These are phyloP conservation scores for Bothrops jararaca DNA, from an alignment of 2,113 vertebrate genomes.

Conservation along the genomic window DNA sequence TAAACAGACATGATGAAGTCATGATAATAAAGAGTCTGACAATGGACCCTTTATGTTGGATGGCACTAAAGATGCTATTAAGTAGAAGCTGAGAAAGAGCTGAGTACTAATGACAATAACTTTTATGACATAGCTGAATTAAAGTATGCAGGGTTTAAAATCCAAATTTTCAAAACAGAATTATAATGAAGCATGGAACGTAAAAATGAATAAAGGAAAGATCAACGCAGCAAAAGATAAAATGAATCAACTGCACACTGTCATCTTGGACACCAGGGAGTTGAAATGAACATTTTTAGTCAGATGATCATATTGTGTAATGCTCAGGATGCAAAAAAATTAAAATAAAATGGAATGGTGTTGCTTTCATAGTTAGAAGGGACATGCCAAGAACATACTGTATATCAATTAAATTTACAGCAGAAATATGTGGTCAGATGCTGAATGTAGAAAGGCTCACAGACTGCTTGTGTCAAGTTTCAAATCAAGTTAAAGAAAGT, in stretches of 20 bases:
- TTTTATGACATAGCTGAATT: not conserved
- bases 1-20: not conserved
- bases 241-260: not conserved
- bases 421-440: not conserved
- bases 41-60: not conserved
- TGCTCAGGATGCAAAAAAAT: not conserved
- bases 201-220: not conserved
- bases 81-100: not conserved
- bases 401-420: not conserved
- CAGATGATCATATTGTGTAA: not conserved
- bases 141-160: not conserved
- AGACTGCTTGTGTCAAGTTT: not conserved
- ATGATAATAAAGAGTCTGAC: not conserved
- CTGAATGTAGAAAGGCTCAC: not conserved
- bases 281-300: not conserved
- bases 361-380: not conserved
- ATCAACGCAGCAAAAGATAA: not conserved
- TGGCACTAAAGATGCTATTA: not conserved
- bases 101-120: not conserved
- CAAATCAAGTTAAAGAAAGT: not conserved
- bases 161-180: not conserved
- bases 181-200: not conserved
- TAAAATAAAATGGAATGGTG: not conserved
- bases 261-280: not conserved
- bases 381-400: not conserved